Conservation (phyloP, 2,888 invertebrate genomes). For the Chaetogeoica ovagalla region DNA sequence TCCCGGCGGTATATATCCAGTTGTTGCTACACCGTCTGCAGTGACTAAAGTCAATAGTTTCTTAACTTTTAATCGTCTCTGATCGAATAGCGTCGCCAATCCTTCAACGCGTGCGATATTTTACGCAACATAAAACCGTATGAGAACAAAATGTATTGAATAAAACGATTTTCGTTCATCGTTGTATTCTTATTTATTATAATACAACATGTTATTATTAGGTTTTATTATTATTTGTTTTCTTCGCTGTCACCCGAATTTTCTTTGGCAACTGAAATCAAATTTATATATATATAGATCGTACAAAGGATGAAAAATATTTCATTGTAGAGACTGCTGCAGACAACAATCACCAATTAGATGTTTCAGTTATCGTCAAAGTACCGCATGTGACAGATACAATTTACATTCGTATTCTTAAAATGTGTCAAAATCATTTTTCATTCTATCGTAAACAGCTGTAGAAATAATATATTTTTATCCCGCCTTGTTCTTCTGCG, state of each 20-base stretch:
- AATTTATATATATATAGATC: slow-evolving; percentile 33
- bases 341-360: slow-evolving; percentile 28
- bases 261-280: slow-evolving; percentile 16
- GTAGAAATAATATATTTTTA: slow-evolving; percentile 33
- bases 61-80: slow-evolving; percentile 30
- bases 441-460: slow-evolving; percentile 5
- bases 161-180: slow-evolving; percentile 14
- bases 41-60: slow-evolving; percentile 8
- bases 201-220: no score
- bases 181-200: no score
- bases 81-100: slow-evolving; percentile 8
- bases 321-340: neutral
- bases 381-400: neutral
- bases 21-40: neutral
- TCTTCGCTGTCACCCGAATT: neutral
- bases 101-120: slow-evolving; percentile 12
- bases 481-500: neutral
- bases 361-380: slow-evolving; percentile 8
- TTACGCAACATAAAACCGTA: neutral
- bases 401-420: neutral
- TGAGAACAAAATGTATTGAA: neutral
- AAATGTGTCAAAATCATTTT: slow-evolving; percentile 37
- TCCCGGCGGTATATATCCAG: no score
- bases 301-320: slow-evolving; percentile 8
- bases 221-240: neutral